These are phyloP conservation scores for Gymnogyps californianus DNA, from an alignment of 2,113 vertebrate genomes.

Conservation along the genomic window DNA sequence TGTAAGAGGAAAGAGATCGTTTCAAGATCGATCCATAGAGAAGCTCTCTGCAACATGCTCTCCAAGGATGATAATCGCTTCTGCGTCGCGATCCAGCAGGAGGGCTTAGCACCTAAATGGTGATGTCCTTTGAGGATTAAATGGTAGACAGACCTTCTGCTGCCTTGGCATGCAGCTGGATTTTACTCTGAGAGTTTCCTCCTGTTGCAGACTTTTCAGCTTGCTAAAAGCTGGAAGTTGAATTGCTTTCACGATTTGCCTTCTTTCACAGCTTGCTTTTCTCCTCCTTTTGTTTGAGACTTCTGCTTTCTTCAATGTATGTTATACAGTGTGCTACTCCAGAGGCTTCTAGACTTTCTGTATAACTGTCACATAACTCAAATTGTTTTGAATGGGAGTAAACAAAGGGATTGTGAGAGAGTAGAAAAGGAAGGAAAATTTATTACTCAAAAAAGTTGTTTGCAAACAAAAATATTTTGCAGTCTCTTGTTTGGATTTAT, in stretches of 20 bases:
- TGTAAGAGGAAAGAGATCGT: not conserved
- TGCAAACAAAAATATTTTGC: not conserved
- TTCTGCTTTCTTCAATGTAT: not conserved
- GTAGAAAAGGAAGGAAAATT: not conserved
- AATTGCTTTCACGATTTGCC: not conserved
- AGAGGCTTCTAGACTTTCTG: not conserved
- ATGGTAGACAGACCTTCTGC: not conserved
- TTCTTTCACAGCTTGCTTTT: not conserved
- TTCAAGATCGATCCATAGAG: not conserved
- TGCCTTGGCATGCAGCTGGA: not conserved
- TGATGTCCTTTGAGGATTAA: not conserved
- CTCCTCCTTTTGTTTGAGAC: not conserved
- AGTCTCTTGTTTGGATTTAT: not conserved
- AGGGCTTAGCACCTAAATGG: not conserved
- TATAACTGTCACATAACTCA: not conserved
- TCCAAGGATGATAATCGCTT: not conserved
- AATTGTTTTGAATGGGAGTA: not conserved
- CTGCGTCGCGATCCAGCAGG: rapidly evolving
- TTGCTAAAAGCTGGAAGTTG: not conserved
- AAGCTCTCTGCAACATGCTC: not conserved
- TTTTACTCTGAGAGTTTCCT: not conserved
- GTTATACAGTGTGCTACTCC: not conserved
- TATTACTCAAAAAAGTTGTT: not conserved
- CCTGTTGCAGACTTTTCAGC: not conserved
- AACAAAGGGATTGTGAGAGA: not conserved